Evolutionary conservation across 2,113 vertebrate genomes (phyloP).

Genomic region (Coracopsis vasa): DNA sequence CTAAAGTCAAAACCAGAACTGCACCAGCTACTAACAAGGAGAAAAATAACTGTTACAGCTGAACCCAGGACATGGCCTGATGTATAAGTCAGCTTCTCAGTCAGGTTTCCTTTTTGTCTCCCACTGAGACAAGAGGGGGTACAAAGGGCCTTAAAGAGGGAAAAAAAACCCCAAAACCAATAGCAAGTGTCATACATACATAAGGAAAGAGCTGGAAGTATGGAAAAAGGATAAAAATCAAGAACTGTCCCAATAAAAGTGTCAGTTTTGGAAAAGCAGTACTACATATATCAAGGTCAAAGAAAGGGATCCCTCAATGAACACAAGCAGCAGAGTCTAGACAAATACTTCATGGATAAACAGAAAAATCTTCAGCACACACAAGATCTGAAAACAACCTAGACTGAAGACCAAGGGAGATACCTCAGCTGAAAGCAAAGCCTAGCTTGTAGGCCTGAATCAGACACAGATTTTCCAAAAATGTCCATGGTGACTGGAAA

Average conservation of each 20-base stretch:
- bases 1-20: too few species aligned
- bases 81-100: not conserved
- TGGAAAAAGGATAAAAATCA: not conserved
- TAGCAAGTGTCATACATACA: not conserved
- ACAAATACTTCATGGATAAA: not conserved
- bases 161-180: not conserved
- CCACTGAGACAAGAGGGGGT: not conserved
- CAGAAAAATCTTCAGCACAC: not conserved
- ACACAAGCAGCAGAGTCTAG: not conserved
- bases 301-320: not conserved
- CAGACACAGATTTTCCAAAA: not conserved
- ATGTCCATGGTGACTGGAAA: not conserved
- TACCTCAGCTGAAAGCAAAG: not conserved
- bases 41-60: not conserved
- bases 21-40: not conserved
- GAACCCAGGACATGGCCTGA: not conserved
- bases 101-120: not conserved
- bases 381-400: not conserved
- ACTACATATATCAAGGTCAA: not conserved
- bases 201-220: not conserved
- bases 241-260: not conserved
- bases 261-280: not conserved
- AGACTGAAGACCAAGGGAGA: not conserved
- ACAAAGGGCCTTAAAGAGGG: fast-evolving
- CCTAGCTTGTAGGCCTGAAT: not conserved